phyloP scores from a whole-genome alignment of 2,888 invertebrate genomes.

The Mythimna lalbum region DNA sequence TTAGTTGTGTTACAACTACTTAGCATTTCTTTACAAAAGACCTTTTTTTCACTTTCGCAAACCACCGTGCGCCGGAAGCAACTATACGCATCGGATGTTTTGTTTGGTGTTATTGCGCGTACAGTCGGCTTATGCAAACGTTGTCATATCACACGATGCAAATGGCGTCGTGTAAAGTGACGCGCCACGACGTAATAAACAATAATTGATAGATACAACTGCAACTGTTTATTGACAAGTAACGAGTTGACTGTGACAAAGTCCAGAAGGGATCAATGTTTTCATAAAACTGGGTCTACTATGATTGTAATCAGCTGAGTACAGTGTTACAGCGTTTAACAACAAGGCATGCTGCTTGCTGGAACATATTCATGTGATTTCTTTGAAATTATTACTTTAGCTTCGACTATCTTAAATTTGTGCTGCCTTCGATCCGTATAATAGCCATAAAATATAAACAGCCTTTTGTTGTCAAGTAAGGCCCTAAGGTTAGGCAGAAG shows the following conservation, averaged over 20 bases:
- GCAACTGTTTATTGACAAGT: constrained; percentile 17
- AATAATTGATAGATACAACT: constrained; percentile 20
- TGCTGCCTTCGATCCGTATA: too few relatives aligned
- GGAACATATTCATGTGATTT: background rate
- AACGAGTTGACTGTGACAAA: constrained; percentile 11
- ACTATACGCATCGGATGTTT: constrained; percentile 27
- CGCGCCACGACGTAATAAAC: constrained; percentile 24
- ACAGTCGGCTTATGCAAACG: constrained; percentile 20
- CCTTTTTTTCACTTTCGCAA: constrained; percentile 24
- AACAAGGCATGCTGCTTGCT: background rate
- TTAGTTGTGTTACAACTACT: too few relatives aligned
- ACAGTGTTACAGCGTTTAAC: background rate
- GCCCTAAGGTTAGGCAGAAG: too few relatives aligned
- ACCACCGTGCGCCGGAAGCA: constrained; percentile 5
- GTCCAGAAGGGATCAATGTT: constrained; percentile 7
- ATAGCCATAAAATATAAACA: too few relatives aligned
- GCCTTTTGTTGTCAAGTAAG: too few relatives aligned
- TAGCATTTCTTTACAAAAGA: background rate
- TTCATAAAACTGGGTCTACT: background rate
- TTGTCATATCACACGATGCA: constrained; percentile 25
- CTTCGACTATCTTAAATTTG: background rate
- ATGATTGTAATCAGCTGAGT: background rate
- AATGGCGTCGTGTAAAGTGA: constrained; percentile 25
- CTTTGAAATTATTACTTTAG: background rate
- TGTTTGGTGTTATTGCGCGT: constrained; percentile 13